Conservation (phyloP, 2,113 vertebrate species). For the Pteruthius melanotis region DNA sequence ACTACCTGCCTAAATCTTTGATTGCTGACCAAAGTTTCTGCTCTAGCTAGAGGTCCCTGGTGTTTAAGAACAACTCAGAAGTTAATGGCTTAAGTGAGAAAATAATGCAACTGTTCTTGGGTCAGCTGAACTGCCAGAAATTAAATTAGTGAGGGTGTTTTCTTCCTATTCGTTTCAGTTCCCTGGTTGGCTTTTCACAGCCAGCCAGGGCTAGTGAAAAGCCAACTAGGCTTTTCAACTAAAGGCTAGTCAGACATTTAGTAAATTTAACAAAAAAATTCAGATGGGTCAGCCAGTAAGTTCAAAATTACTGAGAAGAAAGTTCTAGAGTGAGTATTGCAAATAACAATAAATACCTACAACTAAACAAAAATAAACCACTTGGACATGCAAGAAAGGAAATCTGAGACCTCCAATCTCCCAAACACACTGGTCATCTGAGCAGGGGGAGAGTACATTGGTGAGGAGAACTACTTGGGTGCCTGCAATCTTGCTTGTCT, state of each 20-base stretch:
- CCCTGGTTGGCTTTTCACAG: not conserved
- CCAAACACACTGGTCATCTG: not conserved
- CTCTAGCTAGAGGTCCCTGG: not conserved
- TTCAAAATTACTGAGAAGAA: not conserved
- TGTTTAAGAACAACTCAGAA: not conserved
- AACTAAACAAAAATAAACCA: not conserved
- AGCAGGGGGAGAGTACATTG: not conserved
- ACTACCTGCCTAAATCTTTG: not conserved
- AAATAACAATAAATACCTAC: not conserved
- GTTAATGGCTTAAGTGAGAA: not conserved
- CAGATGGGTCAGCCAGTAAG: not conserved
- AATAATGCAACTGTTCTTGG: not conserved
- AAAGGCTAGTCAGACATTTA: not conserved
- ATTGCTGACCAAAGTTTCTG: not conserved
- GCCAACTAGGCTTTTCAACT: too few species aligned
- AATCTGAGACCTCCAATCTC: not conserved
- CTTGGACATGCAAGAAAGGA: not conserved
- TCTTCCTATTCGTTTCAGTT: not conserved
- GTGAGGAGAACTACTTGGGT: not conserved
- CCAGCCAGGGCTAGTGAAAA: too few species aligned
- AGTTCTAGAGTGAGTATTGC: not conserved
- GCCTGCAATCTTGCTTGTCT: not conserved
- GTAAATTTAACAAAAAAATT: constrained; percentile 1
- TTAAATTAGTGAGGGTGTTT: not conserved
- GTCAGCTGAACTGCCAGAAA: not conserved